A percentile compares a stretch with the other conserved stretches of the same genome.
These are phyloP conservation scores for Eulimnadia texana DNA, from an alignment of 1,140 invertebrate species.

Conservation along the genomic window DNA sequence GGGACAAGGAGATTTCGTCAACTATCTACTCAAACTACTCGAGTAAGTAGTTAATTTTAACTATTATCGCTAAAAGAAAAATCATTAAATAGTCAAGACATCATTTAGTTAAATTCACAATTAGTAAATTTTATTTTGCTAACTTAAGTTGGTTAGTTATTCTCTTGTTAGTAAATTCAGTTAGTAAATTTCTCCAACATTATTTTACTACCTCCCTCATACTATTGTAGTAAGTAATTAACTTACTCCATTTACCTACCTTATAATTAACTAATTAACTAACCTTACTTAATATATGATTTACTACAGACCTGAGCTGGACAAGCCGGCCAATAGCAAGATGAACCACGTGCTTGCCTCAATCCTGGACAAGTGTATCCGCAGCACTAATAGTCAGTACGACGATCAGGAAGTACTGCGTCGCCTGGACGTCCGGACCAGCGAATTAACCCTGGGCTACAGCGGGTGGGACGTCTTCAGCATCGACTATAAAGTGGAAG, in stretches of 20 bases:
- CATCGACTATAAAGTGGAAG: conserved; percentile 81
- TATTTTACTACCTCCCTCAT: too few relatives aligned
- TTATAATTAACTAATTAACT: too few relatives aligned
- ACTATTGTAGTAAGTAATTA: too few relatives aligned
- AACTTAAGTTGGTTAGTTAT: too few relatives aligned
- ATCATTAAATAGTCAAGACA: not conserved
- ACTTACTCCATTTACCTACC: too few relatives aligned
- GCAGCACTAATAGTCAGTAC: conserved; percentile 87
- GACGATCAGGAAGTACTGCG: conserved; percentile 81
- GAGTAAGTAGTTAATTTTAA: conserved; percentile 44
- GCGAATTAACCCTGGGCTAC: conserved; percentile 63
- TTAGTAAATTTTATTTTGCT: too few relatives aligned
- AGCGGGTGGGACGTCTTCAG: conserved; percentile 92
- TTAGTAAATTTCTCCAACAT: too few relatives aligned
- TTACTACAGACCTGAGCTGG: conserved; percentile 59
- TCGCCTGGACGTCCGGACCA: conserved; percentile 68
- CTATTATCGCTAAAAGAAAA: not conserved
- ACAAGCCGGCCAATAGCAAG: conserved; percentile 70
- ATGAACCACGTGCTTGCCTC: conserved; percentile 77
- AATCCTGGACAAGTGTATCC: conserved; percentile 78
- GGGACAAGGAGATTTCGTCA: conserved; percentile 90
- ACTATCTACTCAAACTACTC: conserved; percentile 77
- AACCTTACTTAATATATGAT: too few relatives aligned
- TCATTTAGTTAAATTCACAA: not conserved
- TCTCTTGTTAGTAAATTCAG: too few relatives aligned